Conservation (phyloP, 1,140 invertebrate species). For the Delia radicum region DNA sequence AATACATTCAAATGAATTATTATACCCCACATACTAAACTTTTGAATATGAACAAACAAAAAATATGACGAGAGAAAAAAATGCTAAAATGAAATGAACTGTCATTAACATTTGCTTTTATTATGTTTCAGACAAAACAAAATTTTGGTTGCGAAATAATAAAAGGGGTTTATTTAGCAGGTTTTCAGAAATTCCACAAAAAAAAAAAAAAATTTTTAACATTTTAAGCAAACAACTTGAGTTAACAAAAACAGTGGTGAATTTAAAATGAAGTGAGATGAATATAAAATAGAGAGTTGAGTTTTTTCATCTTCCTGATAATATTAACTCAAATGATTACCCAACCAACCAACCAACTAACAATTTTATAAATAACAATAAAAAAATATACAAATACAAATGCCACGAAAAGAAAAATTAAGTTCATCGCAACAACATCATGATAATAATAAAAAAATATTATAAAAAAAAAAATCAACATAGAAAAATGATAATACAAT, state of each 20-base stretch:
- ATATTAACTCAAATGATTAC: not conserved
- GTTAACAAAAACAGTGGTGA: not conserved
- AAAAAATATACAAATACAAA: not conserved
- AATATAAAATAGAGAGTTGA: not conserved
- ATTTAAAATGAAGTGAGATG: not conserved
- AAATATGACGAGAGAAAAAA: not conserved
- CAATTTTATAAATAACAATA: not conserved
- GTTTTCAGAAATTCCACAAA: too few species aligned
- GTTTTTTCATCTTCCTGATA: too few species aligned
- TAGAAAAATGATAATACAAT: too few species aligned
- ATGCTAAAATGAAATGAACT: conserved; percentile 6
- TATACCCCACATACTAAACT: not conserved
- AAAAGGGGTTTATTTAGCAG: too few species aligned
- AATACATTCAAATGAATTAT: not conserved
- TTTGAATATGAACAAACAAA: not conserved
- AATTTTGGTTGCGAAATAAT: not conserved
- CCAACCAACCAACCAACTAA: not conserved
- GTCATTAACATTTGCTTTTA: conserved; percentile 14
- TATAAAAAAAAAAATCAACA: not conserved
- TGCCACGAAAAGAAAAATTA: not conserved
- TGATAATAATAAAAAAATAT: not conserved
- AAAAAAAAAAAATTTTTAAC: not conserved
- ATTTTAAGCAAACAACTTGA: not conserved
- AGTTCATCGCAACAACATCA: not conserved
- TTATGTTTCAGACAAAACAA: not conserved